phyloP scores from a whole-genome alignment of 1,140 invertebrate species.

The Leptinotarsa texana region DNA sequence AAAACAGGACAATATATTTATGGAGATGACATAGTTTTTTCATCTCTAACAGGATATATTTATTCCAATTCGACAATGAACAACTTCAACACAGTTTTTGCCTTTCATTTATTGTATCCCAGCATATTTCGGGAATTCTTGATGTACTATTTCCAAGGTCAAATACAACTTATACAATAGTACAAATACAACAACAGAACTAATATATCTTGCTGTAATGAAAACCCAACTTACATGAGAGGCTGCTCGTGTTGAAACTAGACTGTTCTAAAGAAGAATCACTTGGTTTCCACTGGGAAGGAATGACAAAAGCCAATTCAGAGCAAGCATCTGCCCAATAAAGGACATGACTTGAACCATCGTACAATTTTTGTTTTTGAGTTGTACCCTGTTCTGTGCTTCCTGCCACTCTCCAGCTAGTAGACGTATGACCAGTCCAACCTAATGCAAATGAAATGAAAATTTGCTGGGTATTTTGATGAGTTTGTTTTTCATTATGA shows the following conservation, averaged over 20 bases:
- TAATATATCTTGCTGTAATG: neutral
- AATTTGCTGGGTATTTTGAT: too few relatives aligned
- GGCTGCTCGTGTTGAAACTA: constrained; percentile 44
- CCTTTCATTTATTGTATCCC: too few relatives aligned
- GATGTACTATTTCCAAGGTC: neutral
- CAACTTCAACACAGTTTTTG: too few relatives aligned
- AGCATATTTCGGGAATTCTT: neutral
- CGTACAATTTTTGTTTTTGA: constrained; percentile 37
- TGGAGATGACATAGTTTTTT: too few relatives aligned
- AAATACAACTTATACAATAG: neutral
- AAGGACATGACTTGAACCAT: constrained; percentile 68
- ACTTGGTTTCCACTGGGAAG: constrained; percentile 61
- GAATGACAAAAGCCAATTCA: constrained; percentile 93
- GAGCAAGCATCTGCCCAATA: constrained; percentile 97
- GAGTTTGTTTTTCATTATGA: too few relatives aligned
- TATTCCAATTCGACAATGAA: too few relatives aligned
- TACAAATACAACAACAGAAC: neutral
- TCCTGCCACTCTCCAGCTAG: constrained; percentile 67
- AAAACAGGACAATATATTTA: too few relatives aligned
- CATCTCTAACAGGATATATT: too few relatives aligned
- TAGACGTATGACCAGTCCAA: constrained; percentile 86
- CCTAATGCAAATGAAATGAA: constrained; percentile 45
- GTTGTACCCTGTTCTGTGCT: constrained; percentile 10
- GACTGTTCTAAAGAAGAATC: constrained; percentile 35
- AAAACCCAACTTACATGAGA: constrained; percentile 46